Percentiles rank a stretch among this genome's conserved stretches.
Conservation (phyloP, 2,113 vertebrate genomes). For the Grammomys surdaster region DNA sequence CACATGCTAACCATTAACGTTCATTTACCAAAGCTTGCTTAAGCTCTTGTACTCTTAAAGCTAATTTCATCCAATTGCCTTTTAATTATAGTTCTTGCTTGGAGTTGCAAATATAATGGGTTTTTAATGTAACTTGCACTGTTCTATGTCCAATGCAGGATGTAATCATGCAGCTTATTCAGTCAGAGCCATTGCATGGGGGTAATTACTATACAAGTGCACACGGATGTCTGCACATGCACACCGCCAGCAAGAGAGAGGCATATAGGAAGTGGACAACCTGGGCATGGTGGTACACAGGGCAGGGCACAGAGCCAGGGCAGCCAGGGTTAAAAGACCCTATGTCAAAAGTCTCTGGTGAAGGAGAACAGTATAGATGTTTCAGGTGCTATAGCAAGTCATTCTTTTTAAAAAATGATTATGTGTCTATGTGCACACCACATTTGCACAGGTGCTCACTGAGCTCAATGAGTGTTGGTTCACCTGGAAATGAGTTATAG, state of each 20-base stretch:
- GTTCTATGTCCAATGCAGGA: conserved; percentile 82
- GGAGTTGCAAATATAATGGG: conserved; percentile 85
- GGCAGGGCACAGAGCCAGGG: too few species aligned
- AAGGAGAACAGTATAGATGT: neutral
- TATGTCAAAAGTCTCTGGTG: neutral
- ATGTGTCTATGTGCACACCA: neutral
- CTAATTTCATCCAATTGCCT: conserved; percentile 86
- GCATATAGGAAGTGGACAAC: neutral
- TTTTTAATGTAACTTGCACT: conserved; percentile 86
- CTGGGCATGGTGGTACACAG: neutral
- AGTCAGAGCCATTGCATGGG: conserved; percentile 80
- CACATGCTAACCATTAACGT: conserved; percentile 82
- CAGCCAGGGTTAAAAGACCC: neutral
- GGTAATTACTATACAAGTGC: conserved; percentile 79
- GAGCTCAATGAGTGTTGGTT: too few species aligned
- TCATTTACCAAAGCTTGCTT: conserved; percentile 84
- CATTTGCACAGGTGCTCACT: too few species aligned
- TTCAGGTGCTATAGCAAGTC: neutral
- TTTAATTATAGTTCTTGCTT: conserved; percentile 85
- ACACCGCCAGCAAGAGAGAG: neutral
- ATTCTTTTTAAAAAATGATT: neutral
- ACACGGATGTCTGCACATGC: neutral
- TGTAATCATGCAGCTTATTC: conserved; percentile 84
- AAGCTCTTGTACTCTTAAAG: conserved; percentile 84
- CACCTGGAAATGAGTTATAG: neutral